phyloP scores from a whole-genome alignment of 2,113 vertebrate genomes.

The Mustela lutreola region DNA sequence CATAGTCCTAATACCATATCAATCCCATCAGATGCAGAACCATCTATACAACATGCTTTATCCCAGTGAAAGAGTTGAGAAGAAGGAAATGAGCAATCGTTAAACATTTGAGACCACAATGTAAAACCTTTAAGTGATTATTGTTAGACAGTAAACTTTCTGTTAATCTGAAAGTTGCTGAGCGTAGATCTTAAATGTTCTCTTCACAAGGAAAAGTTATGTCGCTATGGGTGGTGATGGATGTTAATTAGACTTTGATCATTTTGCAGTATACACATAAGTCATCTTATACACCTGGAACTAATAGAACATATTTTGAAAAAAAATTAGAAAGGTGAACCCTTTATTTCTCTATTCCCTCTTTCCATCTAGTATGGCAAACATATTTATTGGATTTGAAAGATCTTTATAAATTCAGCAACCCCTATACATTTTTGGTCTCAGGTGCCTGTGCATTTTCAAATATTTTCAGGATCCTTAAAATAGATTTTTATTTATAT shows the following conservation, averaged over 20 bases:
- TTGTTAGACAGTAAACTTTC: background rate
- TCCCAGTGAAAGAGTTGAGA: background rate
- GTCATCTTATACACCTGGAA: background rate
- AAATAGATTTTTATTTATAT: background rate
- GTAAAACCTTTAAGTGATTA: background rate
- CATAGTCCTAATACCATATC: background rate
- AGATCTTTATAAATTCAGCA: background rate
- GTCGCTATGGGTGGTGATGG: background rate
- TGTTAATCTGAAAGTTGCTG: background rate
- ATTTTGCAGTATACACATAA: background rate
- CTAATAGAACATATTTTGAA: background rate
- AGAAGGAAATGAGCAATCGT: background rate
- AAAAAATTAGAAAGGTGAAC: background rate
- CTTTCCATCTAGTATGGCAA: background rate
- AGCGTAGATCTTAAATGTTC: background rate
- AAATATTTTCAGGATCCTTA: background rate
- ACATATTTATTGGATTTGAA: background rate
- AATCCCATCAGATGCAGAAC: background rate
- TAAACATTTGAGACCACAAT: background rate
- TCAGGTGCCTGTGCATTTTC: background rate
- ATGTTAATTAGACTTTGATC: background rate
- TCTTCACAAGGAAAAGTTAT: background rate
- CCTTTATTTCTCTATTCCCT: background rate
- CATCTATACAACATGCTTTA: background rate
- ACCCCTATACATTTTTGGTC: background rate